Percentiles rank a stretch among this genome's conserved stretches.
phyloP scores from a whole-genome alignment of 2,797 vertebrate genomes.

The Semaprochilodus insignis region DNA sequence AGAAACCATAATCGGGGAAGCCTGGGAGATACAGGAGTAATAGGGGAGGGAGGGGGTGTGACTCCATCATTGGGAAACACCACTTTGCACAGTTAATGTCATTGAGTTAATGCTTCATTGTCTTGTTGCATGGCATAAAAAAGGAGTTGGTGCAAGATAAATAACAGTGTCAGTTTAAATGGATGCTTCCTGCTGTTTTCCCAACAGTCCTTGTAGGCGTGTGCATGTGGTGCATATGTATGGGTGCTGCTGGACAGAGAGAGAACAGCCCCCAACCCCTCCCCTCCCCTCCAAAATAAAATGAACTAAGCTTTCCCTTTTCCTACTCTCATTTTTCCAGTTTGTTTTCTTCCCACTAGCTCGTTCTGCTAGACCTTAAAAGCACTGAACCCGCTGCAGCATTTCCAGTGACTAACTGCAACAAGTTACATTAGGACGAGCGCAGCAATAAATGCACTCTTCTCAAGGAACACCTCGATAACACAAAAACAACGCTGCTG shows the following conservation, averaged over 20 bases:
- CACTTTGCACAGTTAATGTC: slow-evolving; percentile 62
- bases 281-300: too few species aligned
- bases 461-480: background rate
- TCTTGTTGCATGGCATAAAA: slow-evolving; percentile 51
- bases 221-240: slow-evolving; percentile 11
- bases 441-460: background rate
- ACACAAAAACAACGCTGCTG: background rate
- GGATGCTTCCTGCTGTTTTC: slow-evolving; percentile 34
- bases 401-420: background rate
- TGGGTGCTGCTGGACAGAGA: slow-evolving; percentile 1
- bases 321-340: background rate
- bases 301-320: background rate
- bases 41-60: slow-evolving; percentile 54
- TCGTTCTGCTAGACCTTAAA: background rate
- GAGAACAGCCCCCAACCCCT: background rate
- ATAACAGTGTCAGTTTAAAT: slow-evolving; percentile 35
- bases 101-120: slow-evolving; percentile 58
- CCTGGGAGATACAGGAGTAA: slow-evolving; percentile 73
- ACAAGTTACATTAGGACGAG: background rate
- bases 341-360: background rate
- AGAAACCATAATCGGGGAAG: slow-evolving; percentile 82
- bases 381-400: background rate
- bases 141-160: slow-evolving; percentile 29
- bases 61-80: slow-evolving; percentile 72
- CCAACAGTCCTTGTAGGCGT: slow-evolving; percentile 24